Conservation (phyloP, 1,140 invertebrate genomes). For the Leptinotarsa lineolata region DNA sequence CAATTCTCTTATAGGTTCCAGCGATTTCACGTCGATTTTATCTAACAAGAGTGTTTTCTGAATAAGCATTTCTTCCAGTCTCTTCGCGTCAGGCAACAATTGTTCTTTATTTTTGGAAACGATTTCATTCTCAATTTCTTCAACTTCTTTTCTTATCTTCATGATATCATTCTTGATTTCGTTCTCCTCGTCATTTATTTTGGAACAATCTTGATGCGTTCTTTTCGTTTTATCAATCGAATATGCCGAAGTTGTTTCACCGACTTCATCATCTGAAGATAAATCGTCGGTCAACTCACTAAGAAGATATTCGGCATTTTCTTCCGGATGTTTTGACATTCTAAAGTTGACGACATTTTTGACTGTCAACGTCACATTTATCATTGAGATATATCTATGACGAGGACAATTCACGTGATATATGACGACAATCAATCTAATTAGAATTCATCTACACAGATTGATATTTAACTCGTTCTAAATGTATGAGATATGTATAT, state of each 20-base stretch:
- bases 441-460: too few relatives aligned
- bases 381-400: too few relatives aligned
- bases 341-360: slow-evolving; percentile 1
- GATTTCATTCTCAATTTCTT: slow-evolving; percentile 30
- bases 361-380: not conserved
- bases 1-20: slow-evolving; percentile 28
- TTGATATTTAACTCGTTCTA: too few relatives aligned
- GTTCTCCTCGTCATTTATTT: slow-evolving; percentile 12
- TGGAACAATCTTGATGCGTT: too few relatives aligned
- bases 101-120: slow-evolving; percentile 21
- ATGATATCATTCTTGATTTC: slow-evolving; percentile 23
- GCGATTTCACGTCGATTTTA: slow-evolving; percentile 35
- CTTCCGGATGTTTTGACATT: not conserved
- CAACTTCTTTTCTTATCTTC: slow-evolving; percentile 31
- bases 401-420: too few relatives aligned
- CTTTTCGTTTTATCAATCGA: slow-evolving; percentile 23
- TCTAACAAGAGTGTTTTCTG: slow-evolving; percentile 39
- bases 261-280: slow-evolving; percentile 17
- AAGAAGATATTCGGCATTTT: slow-evolving; percentile 26
- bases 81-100: slow-evolving; percentile 26
- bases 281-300: slow-evolving; percentile 26
- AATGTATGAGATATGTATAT: too few relatives aligned
- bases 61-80: slow-evolving; percentile 37
- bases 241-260: slow-evolving; percentile 8
- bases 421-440: too few relatives aligned